Base-by-base conservation (phyloP, 2,113 vertebrate genomes). In the Shinisaurus crocodilurus region DNA sequence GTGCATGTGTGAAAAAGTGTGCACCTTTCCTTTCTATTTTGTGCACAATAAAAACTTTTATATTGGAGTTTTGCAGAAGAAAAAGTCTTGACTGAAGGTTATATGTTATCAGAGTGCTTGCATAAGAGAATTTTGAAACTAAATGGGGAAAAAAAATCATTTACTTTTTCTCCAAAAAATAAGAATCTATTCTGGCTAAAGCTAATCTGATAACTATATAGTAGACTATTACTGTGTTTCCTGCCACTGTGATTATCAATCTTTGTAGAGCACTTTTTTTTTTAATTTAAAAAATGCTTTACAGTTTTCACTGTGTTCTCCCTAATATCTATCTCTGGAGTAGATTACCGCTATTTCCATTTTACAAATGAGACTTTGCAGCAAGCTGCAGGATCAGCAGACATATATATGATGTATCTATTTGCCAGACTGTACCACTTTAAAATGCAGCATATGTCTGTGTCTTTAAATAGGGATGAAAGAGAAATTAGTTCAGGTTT, bases 71-170 rank as follows among this genome's bases (percentile, higher is more conserved):
- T 69, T 84, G 48, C 63, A 32, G 75, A 77, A 85, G 83, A 65
- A 90, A 84, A 79, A 0, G 0, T 65, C 37, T 85, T 1, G 0
- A 40, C 88, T 72, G 37, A 92, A 93, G 23, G 23, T 50, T 87
- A 1, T 90, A 75, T 63, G 90, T 93, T 82, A 45, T 85, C 25
- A 9, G 3, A 82, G 5, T 40, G 50, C 85, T 92, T 88, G n/a
- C 90, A 85, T 29, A 45, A 79, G 48, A 69, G 50, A 90, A 12
- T 20, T 34, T 40, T 10, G 3, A 3, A 87, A 29, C 10, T 74
- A 63, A 75, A 83, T 76, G 25, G 74, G 15, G 15, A 43, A 45
- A 57, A 91, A 89, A 87, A 81, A 7, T 6, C 2, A 86, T 86
- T 1, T 1, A 0, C 74, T 1, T 34, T 88, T 83, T 81, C 7